These are phyloP conservation scores for Pipistrellus nathusii DNA, from an alignment of 2,797 vertebrate species.

Conservation along the genomic window DNA sequence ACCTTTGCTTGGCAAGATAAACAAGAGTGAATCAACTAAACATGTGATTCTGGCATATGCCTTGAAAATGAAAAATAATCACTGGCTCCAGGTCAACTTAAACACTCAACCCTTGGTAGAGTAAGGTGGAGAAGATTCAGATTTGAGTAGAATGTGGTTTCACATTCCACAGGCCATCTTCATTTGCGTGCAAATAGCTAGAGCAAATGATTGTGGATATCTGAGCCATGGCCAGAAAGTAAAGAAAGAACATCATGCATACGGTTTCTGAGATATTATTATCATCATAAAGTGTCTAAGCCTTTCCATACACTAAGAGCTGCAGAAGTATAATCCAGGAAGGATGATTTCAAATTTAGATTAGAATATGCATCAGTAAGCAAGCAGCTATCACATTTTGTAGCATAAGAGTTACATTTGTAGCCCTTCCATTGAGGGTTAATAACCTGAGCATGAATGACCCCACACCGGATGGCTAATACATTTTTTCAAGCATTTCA, in stretches of 20 bases:
- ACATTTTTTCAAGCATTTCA: constrained; percentile 2
- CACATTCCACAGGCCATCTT: neutral
- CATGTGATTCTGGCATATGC: neutral
- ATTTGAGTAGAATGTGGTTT: neutral
- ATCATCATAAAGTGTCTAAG: neutral
- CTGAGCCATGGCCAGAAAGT: neutral
- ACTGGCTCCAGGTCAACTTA: neutral
- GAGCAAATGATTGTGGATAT: neutral
- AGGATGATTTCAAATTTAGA: constrained; percentile 34
- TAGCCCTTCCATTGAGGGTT: neutral
- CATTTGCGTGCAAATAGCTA: neutral
- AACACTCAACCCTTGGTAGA: neutral
- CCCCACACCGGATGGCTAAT: neutral
- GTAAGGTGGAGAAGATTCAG: neutral
- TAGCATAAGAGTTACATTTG: neutral
- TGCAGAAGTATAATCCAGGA: neutral
- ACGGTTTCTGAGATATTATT: neutral
- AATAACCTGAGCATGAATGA: neutral
- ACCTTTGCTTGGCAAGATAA: neutral
- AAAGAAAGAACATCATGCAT: neutral
- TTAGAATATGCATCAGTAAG: constrained; percentile 29
- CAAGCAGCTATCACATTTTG: neutral
- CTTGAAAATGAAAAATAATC: constrained; percentile 6
- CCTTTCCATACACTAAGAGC: neutral
- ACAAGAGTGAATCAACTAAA: neutral